Percentiles rank a stretch among this genome's conserved stretches.
Evolutionary conservation across 2,113 vertebrate genomes (phyloP).

Genomic region (Osmerus mordax): DNA sequence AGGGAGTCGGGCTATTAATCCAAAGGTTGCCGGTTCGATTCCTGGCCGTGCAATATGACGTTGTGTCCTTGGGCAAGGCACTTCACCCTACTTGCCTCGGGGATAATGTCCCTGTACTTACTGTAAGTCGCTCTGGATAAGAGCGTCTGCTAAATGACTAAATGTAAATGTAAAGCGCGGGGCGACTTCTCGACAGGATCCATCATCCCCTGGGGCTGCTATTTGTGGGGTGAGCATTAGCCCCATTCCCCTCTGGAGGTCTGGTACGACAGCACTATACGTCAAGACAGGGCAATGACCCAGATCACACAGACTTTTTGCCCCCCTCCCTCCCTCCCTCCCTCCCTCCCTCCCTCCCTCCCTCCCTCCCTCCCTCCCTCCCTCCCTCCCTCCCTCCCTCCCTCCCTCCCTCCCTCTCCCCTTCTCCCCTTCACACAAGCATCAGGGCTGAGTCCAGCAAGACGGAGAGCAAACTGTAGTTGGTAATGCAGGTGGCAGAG

Average conservation of each 20-base stretch:
- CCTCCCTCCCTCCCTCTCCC: not conserved
- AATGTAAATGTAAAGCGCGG: not conserved
- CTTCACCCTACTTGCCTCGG: too few relatives aligned
- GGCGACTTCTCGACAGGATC: conserved; percentile 42
- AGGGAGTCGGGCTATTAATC: too few relatives aligned
- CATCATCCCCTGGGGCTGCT: conserved; percentile 14
- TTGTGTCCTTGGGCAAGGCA: too few relatives aligned
- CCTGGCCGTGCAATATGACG: too few relatives aligned
- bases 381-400: not conserved
- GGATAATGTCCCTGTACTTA: too few relatives aligned
- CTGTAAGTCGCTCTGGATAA: too few relatives aligned
- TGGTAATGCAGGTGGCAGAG: not conserved
- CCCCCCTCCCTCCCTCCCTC: not conserved
- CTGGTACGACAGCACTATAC: conserved; percentile 33
- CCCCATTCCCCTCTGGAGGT: conserved; percentile 39
- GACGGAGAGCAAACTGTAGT: conserved; percentile 17
- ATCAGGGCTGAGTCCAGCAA: conserved; percentile 13
- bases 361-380: not conserved
- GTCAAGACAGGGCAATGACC: conserved; percentile 59
- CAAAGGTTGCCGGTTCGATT: too few relatives aligned
- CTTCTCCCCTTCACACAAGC: not conserved
- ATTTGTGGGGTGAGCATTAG: conserved; percentile 34
- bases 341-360: not conserved
- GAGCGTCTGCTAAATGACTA: too few relatives aligned
- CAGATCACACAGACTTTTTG: conserved; percentile 38